Conservation (phyloP, 2,888 invertebrate species). For the Liodrosophila aerea region DNA sequence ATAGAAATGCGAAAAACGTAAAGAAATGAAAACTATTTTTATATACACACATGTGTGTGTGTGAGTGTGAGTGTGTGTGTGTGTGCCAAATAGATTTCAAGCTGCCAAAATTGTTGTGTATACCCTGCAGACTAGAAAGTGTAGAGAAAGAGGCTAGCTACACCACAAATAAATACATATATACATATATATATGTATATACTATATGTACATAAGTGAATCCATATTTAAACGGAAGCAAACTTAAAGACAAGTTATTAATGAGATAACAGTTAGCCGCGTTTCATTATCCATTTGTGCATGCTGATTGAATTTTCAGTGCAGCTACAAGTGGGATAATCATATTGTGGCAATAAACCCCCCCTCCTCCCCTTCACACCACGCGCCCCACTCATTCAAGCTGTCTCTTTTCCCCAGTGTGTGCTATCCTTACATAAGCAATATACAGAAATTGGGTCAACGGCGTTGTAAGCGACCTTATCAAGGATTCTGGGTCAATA, state of each 20-base stretch:
- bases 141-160: no score
- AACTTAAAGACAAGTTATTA: no score
- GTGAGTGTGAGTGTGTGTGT: background rate
- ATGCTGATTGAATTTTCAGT: conserved; percentile 13
- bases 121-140: no score
- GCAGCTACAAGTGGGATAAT: conserved; percentile 29
- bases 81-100: conserved; percentile 34
- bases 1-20: conserved; percentile 3
- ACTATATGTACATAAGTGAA: no score
- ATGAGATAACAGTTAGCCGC: no score
- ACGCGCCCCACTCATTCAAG: background rate
- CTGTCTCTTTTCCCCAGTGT: background rate
- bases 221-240: no score
- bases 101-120: conserved; percentile 9
- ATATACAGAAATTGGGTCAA: conserved; percentile 58
- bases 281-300: background rate
- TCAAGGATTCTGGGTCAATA: conserved; percentile 74
- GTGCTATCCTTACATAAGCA: conserved; percentile 43
- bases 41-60: background rate
- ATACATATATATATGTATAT: no score
- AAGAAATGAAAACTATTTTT: conserved; percentile 33
- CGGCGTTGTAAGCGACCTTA: conserved; percentile 61
- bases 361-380: no score
- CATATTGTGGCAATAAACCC: conserved; percentile 11
- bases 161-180: no score